Evolutionary conservation across 2,888 invertebrate genomes (phyloP), one percentile per base, ranked within the genome.

Genomic region (Monopis laevigella): DNA sequence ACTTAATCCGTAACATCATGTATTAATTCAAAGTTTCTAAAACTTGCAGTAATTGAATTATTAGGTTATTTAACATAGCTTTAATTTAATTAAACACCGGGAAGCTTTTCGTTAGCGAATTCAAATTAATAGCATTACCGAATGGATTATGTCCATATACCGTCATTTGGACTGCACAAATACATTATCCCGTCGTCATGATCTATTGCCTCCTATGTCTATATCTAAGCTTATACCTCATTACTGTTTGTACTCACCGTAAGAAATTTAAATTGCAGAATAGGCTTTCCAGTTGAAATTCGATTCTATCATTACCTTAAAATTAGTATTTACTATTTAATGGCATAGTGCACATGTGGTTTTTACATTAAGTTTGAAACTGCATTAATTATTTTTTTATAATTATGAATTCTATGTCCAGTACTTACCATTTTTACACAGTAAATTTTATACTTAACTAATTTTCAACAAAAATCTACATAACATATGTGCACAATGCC

Each of bases 81-180:
- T 71, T 69, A 66, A 71, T 71, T 65, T 60, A 59, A 13, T 26
- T 26, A 28, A 19, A 18, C 50, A 55, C 53, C 53, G 52, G 54
- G n/a, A 19, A 61, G 65, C 39, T 65, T 65, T 62, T 65, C 59
- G 65, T 61, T 64, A 59, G 62, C 59, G 56, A 55, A 66, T 67
- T 65, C 65, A 64, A 67, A 70, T 71, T 69, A 70, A 70, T 71
- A 68, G 62, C 59, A 61, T 59, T 58, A 62, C 55, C 53, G 47
- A 54, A 53, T 62, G 62, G 59, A 62, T 56, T 56, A 58, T 51
- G 50, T 55, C 45, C 50, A 50, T 49, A 46, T 51, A 46, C 48
- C 44, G 44, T 43, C 50, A 48, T 51, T 52, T 52, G 54, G 54
- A 54, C 52, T 51, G 56, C 53, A 55, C 52, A 48, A 53, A 51